Percentiles rank a stretch among this genome's conserved stretches.
Evolutionary conservation across 2,113 vertebrate genomes (phyloP).

Genomic region (Podarcis cretensis): DNA sequence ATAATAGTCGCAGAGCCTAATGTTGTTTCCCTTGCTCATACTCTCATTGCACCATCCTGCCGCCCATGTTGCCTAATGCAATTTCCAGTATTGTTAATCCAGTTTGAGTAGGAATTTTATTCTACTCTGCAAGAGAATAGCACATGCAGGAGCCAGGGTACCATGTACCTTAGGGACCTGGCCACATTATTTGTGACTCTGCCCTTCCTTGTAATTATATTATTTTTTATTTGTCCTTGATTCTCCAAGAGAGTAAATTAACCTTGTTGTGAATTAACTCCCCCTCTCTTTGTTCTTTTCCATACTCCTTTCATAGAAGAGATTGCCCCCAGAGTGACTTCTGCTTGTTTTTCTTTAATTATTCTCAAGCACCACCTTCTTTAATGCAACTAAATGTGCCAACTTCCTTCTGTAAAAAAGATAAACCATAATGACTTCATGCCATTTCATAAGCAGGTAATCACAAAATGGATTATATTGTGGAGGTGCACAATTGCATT

Average conservation of each 20-base stretch:
- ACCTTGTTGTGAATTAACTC: slow-evolving; percentile 27
- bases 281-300: background rate
- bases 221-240: background rate
- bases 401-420: background rate
- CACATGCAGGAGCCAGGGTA: slow-evolving; percentile 30
- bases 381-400: background rate
- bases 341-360: background rate
- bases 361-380: background rate
- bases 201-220: slow-evolving; percentile 25
- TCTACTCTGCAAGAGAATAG: slow-evolving; percentile 50
- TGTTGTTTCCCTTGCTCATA: slow-evolving; percentile 65
- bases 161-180: slow-evolving; percentile 36
- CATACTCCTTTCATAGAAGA: background rate
- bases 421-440: background rate
- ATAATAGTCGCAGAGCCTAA: slow-evolving; percentile 73
- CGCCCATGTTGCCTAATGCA: slow-evolving; percentile 68
- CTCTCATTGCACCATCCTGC: slow-evolving; percentile 63
- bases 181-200: background rate
- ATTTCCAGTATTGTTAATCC: slow-evolving; percentile 67
- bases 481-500: background rate
- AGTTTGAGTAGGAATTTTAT: slow-evolving; percentile 66
- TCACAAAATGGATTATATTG: background rate
- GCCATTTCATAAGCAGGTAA: slow-evolving; percentile 7
- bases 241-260: slow-evolving; percentile 30
- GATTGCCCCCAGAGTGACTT: background rate